These are phyloP conservation scores for Caenorhabditis auriculariae DNA, from an alignment of 2,888 invertebrate genomes.

Conservation along the genomic window DNA sequence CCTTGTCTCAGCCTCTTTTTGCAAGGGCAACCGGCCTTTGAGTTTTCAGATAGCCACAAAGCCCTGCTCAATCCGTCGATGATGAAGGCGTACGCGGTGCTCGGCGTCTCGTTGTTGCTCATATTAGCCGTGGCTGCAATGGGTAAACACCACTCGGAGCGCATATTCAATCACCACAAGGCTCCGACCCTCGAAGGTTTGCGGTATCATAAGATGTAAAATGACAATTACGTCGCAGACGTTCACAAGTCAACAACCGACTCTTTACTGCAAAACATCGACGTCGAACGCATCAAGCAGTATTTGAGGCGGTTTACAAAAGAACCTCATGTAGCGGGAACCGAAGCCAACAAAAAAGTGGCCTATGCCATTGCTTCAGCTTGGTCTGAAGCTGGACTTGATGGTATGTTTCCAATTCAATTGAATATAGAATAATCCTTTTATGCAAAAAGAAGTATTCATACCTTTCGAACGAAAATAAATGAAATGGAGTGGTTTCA, in stretches of 20 bases:
- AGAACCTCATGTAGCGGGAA: conserved; percentile 58
- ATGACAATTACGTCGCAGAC: conserved; percentile 15
- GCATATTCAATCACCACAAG: conserved; percentile 18
- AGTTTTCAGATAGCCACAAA: too few species aligned
- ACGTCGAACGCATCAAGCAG: conserved; percentile 40
- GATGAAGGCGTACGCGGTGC: conserved; percentile 34
- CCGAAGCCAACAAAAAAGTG: conserved; percentile 50
- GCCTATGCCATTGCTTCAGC: conserved; percentile 52
- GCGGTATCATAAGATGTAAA: not conserved
- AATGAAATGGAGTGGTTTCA: not conserved
- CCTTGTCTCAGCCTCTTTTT: not conserved
- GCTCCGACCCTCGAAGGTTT: conserved; percentile 33
- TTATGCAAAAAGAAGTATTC: not conserved
- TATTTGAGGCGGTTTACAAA: conserved; percentile 42
- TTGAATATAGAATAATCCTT: too few species aligned
- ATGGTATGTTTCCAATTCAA: conserved; percentile 32
- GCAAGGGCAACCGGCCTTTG: conserved; percentile 10
- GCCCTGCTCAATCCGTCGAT: conserved; percentile 32
- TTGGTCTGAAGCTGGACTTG: conserved; percentile 53
- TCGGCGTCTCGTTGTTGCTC: conserved; percentile 16
- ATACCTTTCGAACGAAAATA: not conserved
- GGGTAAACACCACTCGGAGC: conserved; percentile 37
- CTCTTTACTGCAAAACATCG: conserved; percentile 27
- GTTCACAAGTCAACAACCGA: conserved; percentile 21
- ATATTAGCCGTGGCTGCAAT: conserved; percentile 21